Percentiles rank a stretch among this genome's conserved stretches.
phyloP scores from a whole-genome alignment of 2,888 invertebrate species.

The Eupithecia pulchellata region DNA sequence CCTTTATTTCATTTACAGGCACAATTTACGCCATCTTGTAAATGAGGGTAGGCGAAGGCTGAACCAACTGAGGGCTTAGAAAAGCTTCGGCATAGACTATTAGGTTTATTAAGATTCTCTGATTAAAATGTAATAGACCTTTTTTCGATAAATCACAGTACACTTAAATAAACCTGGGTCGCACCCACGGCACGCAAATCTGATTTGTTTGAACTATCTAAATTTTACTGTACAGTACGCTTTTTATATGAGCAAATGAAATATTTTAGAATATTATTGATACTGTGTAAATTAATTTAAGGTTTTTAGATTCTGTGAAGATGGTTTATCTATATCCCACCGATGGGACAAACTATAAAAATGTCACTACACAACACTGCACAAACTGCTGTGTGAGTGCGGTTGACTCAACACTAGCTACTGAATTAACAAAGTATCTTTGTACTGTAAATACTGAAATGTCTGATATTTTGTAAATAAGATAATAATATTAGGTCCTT shows the following conservation, averaged over 20 bases:
- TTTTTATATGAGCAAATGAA: not conserved
- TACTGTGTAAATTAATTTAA: not conserved
- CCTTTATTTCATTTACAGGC: not conserved
- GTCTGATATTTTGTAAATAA: constrained; percentile 31
- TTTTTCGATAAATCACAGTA: not conserved
- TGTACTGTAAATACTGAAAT: constrained; percentile 48
- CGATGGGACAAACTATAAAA: constrained; percentile 44
- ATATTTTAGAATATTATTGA: not conserved
- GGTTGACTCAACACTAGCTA: constrained; percentile 56
- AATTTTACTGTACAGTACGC: not conserved
- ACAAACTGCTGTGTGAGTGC: constrained; percentile 49
- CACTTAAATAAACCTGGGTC: not conserved
- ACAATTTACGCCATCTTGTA: not conserved
- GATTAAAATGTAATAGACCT: not conserved
- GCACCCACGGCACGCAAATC: not conserved
- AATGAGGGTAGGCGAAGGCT: not conserved
- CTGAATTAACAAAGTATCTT: constrained; percentile 53
- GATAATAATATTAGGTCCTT: constrained; percentile 23
- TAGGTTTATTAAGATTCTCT: not conserved
- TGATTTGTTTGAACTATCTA: not conserved
- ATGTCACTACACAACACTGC: constrained; percentile 52
- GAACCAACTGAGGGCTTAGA: not conserved
- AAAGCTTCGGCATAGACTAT: not conserved
- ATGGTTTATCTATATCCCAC: not conserved
- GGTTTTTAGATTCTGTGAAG: not conserved